phyloP scores from a whole-genome alignment of 2,797 vertebrate genomes.

The Cynodonichthys magdalenae region DNA sequence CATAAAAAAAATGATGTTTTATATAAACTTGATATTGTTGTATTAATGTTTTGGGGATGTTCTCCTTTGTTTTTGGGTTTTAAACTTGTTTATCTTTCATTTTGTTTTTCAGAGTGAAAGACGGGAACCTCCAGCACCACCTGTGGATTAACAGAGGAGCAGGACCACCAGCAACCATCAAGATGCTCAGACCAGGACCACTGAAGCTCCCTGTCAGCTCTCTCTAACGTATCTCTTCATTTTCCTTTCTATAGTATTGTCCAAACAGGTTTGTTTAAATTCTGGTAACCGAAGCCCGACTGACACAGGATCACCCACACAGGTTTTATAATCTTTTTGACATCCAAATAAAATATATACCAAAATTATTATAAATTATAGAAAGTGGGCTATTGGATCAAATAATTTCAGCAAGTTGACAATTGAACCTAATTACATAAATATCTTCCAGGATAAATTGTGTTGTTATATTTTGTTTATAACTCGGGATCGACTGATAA shows the following conservation, averaged over 20 bases:
- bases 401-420: neutral
- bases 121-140: constrained; percentile 91
- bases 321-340: constrained; percentile 6
- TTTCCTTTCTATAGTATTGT: constrained; percentile 10
- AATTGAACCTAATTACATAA: neutral
- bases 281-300: constrained; percentile 23
- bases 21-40: neutral
- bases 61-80: neutral
- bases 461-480: neutral
- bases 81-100: neutral
- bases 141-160: constrained; percentile 85
- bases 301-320: constrained; percentile 9
- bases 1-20: neutral
- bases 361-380: neutral
- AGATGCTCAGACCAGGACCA: constrained; percentile 40
- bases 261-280: constrained; percentile 20
- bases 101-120: constrained; percentile 71
- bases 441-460: neutral
- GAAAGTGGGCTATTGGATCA: neutral
- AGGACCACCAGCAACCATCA: constrained; percentile 42
- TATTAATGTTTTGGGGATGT: too few species aligned
- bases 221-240: constrained; percentile 29
- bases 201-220: constrained; percentile 39
- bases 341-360: neutral
- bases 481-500: constrained; percentile 2